Base-by-base conservation (phyloP, 2,797 vertebrate genomes). In the Trachurus trachurus region DNA sequence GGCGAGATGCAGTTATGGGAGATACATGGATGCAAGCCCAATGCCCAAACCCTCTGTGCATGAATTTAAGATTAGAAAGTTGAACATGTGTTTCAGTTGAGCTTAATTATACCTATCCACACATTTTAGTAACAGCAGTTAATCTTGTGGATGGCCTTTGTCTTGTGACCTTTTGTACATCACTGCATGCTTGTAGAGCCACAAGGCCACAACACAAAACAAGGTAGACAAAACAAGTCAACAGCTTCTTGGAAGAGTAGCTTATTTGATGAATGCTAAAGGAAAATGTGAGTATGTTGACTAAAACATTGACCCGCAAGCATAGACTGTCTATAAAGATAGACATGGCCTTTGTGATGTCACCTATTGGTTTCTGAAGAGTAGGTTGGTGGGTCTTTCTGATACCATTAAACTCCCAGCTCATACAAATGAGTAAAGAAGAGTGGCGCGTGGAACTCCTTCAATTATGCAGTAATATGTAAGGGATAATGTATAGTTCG, bases 81-180 rank as follows among this genome's bases (percentile, higher is more conserved):
- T 52, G 31, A 80, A 72, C 16, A 11, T 3, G 8, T 59, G 81
- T 74, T 83, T 76, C 7, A 70, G 34, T 37, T 44, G 22, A 1
- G 22, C 26, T 60, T 44, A 53, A 60, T 70, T 39, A 57, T 39
- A 56, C 53, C 7, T 50, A 1, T 29, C 39, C 5, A 34, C 19
- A 61, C 26, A 49, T 69, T 60, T 70, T 16, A 50, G 5, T n/a
- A 49, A 50, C 29, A 3, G 39, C 67, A 37, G 53, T 53, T 29
- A 65, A 47, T 72, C 26, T 47, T 31, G 12, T 9, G 75, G 15
- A 45, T 75, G 26, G 50, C 50, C 11, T 64, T 68, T 52, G 9
- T 31, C 13, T 21, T 3, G 26, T 19, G 74, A 19, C 22, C 59
- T 5, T 50, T 71, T 62, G 37, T 11, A 58, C 19, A 42, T 16